A percentile compares a stretch with the other conserved stretches of the same genome.
phyloP scores from a whole-genome alignment of 37 sponge, comb jelly and placozoan species.

The Spongilla lacustris region DNA sequence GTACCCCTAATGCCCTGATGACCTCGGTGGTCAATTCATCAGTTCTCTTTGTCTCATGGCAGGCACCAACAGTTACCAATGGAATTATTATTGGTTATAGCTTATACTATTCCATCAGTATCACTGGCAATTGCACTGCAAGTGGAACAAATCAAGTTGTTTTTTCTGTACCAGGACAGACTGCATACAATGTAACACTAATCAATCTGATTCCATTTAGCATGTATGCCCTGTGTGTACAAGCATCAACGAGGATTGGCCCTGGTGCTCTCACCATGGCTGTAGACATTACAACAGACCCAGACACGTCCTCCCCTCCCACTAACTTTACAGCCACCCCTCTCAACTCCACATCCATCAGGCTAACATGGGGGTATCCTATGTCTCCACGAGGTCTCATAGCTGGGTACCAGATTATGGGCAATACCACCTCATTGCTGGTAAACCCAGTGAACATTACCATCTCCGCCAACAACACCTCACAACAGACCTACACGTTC shows the following conservation, averaged over 20 bases:
- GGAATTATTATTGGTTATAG: constrained; percentile 37
- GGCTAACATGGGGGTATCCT: constrained; percentile 21
- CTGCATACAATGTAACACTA: constrained; percentile 1
- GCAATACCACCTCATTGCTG: constrained; percentile 4
- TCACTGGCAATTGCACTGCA: not conserved
- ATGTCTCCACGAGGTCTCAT: constrained; percentile 10
- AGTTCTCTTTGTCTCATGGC: constrained; percentile 14
- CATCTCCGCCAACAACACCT: constrained; percentile 26
- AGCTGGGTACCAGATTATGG: not conserved
- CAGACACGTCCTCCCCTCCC: constrained; percentile 43
- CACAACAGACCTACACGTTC: not conserved
- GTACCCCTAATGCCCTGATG: constrained; percentile 16
- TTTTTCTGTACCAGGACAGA: not conserved
- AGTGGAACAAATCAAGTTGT: not conserved
- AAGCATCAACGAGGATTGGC: constrained; percentile 55
- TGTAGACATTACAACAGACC: constrained; percentile 12
- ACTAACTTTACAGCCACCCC: constrained; percentile 17
- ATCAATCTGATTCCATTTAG: constrained; percentile 40
- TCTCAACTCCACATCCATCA: constrained; percentile 7
- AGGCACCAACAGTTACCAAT: constrained; percentile 22
- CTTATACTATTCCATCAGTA: constrained; percentile 28
- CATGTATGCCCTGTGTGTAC: constrained; percentile 32
- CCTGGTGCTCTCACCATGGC: constrained; percentile 3
- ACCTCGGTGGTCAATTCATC: not conserved
- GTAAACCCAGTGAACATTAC: not conserved